phyloP scores from a whole-genome alignment of 2,888 invertebrate species.

The Ephialtes manifestator region DNA sequence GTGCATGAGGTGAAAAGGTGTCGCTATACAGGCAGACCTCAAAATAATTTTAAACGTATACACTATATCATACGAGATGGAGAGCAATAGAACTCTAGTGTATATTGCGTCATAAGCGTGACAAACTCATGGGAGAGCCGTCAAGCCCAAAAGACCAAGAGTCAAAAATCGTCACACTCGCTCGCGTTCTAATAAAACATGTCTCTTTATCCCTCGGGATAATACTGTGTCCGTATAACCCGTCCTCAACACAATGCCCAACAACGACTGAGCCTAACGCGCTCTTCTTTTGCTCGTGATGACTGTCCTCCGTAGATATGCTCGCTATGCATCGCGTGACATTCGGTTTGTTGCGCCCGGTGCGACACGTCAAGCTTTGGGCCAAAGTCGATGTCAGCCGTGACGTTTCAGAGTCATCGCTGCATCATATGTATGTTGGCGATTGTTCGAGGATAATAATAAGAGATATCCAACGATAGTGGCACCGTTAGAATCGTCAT shows the following conservation, averaged over 20 bases:
- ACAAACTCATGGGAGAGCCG: slow-evolving; percentile 5
- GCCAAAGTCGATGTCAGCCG: not conserved
- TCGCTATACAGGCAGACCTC: not conserved
- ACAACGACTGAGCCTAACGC: slow-evolving; percentile 32
- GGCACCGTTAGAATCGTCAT: not conserved
- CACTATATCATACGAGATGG: not conserved
- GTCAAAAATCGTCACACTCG: slow-evolving; percentile 75
- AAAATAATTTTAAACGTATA: not conserved
- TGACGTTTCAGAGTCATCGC: not conserved
- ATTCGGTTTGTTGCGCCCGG: slow-evolving; percentile 34
- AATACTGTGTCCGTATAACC: slow-evolving; percentile 17
- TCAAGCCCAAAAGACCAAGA: slow-evolving; percentile 26
- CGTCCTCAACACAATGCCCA: slow-evolving; percentile 38
- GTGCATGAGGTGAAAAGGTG: slow-evolving; percentile 6
- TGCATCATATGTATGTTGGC: not conserved
- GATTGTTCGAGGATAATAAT: not conserved
- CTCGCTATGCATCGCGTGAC: slow-evolving; percentile 42
- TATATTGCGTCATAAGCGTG: slow-evolving; percentile 14
- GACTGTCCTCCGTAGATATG: slow-evolving; percentile 36
- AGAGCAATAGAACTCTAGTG: not conserved
- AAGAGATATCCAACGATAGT: not conserved
- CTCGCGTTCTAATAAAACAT: slow-evolving; percentile 77
- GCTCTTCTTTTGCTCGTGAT: slow-evolving; percentile 50
- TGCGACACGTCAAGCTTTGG: not conserved
- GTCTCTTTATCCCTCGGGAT: slow-evolving; percentile 48